Percentiles rank a stretch among this genome's conserved stretches.
These are phyloP conservation scores for Cecropterus lyciades DNA, from an alignment of 1,140 invertebrate genomes.

Conservation along the genomic window DNA sequence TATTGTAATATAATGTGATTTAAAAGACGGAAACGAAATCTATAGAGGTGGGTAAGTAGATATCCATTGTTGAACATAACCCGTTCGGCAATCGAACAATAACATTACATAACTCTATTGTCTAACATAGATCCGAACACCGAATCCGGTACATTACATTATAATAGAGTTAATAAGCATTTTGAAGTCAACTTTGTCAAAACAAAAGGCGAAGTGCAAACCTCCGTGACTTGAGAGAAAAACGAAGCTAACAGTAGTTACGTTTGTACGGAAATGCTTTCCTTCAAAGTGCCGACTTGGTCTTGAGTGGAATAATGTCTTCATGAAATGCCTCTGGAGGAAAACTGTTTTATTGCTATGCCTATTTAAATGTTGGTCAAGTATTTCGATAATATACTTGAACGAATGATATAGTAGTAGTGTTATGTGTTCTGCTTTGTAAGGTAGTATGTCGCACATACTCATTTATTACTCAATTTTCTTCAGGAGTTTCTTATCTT, in stretches of 20 bases:
- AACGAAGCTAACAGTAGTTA: constrained; percentile 21
- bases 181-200: constrained; percentile 21
- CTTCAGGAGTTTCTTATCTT: too few relatives aligned
- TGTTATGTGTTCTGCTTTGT: too few relatives aligned
- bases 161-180: constrained; percentile 20
- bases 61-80: constrained; percentile 30
- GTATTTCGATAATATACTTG: not conserved
- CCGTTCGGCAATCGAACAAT: constrained; percentile 32
- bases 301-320: constrained; percentile 23
- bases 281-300: constrained; percentile 23
- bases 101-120: constrained; percentile 48
- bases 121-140: constrained; percentile 45
- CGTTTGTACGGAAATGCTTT: constrained; percentile 26
- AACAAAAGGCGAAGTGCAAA: constrained; percentile 32
- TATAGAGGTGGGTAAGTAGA: not conserved
- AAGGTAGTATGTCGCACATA: too few relatives aligned
- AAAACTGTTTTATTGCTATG: not conserved
- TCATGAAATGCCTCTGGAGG: constrained; percentile 1
- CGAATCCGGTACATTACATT: constrained; percentile 40
- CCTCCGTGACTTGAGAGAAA: constrained; percentile 21
- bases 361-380: not conserved
- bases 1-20: too few relatives aligned
- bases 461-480: too few relatives aligned
- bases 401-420: not conserved
- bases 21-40: not conserved